phyloP scores from a whole-genome alignment of 2,888 invertebrate species.

The Acleris emargana region DNA sequence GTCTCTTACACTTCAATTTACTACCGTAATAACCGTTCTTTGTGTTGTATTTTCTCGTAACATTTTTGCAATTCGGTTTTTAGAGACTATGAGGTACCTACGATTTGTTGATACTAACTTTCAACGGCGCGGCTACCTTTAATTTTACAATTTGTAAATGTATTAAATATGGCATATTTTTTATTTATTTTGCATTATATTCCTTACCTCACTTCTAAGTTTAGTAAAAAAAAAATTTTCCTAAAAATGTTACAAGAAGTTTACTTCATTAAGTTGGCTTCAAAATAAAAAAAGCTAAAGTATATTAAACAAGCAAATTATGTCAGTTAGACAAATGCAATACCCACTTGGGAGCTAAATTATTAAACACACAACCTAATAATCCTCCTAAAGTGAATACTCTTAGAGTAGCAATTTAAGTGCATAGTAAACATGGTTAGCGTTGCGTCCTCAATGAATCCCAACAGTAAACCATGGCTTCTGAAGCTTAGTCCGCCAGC shows the following conservation, averaged over 20 bases:
- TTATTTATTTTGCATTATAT: too few species aligned
- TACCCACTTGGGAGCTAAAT: neutral
- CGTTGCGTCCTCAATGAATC: conserved; percentile 32
- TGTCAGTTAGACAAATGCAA: neutral
- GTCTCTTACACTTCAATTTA: conserved; percentile 40
- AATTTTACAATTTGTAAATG: too few species aligned
- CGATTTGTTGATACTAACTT: too few species aligned
- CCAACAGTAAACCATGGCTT: conserved; percentile 42
- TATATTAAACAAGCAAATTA: neutral
- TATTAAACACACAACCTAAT: neutral
- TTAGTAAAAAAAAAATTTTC: too few species aligned
- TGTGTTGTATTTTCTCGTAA: conserved; percentile 24
- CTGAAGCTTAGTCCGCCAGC: conserved; percentile 42
- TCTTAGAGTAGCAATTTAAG: conserved; percentile 28
- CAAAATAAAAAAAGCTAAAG: too few species aligned
- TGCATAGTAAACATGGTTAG: conserved; percentile 30
- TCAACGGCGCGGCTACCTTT: too few species aligned
- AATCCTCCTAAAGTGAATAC: conserved; percentile 6
- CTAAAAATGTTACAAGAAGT: too few species aligned
- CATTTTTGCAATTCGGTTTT: conserved; percentile 11
- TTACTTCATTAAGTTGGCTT: too few species aligned
- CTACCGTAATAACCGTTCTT: conserved; percentile 33
- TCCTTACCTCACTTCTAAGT: too few species aligned
- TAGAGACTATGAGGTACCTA: conserved; percentile 1
- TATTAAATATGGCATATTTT: too few species aligned